These are phyloP conservation scores for Chloroclystis v-ata DNA, from an alignment of 2,888 invertebrate genomes.

Conservation along the genomic window DNA sequence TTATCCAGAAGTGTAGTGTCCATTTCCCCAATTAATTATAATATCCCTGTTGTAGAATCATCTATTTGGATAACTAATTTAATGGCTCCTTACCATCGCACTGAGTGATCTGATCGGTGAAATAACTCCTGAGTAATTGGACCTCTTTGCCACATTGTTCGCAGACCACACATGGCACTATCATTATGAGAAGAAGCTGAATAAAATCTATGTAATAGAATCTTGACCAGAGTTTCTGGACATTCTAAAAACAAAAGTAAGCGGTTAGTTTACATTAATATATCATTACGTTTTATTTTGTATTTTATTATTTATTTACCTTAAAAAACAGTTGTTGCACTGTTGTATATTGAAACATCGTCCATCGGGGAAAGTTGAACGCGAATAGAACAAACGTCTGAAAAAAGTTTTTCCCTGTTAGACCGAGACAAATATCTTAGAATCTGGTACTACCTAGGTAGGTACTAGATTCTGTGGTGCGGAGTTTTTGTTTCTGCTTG, in stretches of 20 bases:
- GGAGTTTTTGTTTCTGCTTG: too few relatives aligned
- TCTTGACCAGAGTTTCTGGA: not conserved
- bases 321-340: conserved; percentile 2
- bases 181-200: conserved; percentile 1
- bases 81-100: not conserved
- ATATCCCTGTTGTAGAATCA: too few relatives aligned
- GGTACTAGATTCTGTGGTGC: too few relatives aligned
- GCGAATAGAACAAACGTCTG: conserved; percentile 1
- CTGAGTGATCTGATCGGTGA: conserved; percentile 5
- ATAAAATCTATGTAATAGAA: conserved; percentile 3
- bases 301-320: not conserved
- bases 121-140: conserved; percentile 1
- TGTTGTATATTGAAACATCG: not conserved
- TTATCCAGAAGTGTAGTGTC: too few relatives aligned
- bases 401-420: not conserved
- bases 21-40: too few relatives aligned
- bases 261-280: not conserved
- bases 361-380: not conserved
- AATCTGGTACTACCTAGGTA: too few relatives aligned
- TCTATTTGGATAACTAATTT: too few relatives aligned
- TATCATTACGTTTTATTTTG: not conserved
- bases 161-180: conserved; percentile 2
- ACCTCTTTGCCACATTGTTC: conserved; percentile 11
- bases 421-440: too few relatives aligned
- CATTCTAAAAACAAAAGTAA: not conserved